Evolutionary conservation across 2,113 vertebrate genomes (phyloP).

Genomic region (Regulus satrapa): DNA sequence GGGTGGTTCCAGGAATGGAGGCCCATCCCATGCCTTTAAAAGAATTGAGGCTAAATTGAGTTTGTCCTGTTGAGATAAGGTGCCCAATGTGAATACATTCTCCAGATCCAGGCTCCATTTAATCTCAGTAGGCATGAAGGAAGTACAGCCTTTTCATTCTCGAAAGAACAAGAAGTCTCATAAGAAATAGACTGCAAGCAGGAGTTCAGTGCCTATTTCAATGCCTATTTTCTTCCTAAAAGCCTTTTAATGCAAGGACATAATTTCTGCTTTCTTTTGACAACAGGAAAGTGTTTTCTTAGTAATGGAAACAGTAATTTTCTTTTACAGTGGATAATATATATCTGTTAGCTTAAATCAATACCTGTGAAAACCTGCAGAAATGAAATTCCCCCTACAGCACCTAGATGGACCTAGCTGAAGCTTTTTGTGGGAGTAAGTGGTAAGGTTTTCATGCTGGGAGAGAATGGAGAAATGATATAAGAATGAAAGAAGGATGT

Average conservation of each 20-base stretch:
- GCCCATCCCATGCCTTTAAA: background rate
- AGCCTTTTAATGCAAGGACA: background rate
- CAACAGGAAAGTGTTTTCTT: background rate
- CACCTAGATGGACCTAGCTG: background rate
- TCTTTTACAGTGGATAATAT: background rate
- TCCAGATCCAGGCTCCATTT: background rate
- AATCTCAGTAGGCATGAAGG: background rate
- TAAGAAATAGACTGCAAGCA: background rate
- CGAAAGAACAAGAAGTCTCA: background rate
- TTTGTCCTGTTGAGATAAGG: background rate
- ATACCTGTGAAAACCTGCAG: background rate
- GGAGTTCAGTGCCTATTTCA: background rate
- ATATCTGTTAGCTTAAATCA: background rate
- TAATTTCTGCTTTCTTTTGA: background rate
- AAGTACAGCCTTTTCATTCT: background rate
- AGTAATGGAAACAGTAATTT: conserved; percentile 21
- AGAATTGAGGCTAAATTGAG: background rate
- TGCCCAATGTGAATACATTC: background rate
- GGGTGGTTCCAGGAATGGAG: background rate
- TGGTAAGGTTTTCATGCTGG: background rate
- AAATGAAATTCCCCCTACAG: background rate
- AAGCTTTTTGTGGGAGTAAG: background rate
- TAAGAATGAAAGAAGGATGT: background rate
- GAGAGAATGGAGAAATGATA: background rate
- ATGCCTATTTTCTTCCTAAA: background rate